These are phyloP conservation scores for Pica pica DNA, from an alignment of 2,113 vertebrate species.

Conservation along the genomic window DNA sequence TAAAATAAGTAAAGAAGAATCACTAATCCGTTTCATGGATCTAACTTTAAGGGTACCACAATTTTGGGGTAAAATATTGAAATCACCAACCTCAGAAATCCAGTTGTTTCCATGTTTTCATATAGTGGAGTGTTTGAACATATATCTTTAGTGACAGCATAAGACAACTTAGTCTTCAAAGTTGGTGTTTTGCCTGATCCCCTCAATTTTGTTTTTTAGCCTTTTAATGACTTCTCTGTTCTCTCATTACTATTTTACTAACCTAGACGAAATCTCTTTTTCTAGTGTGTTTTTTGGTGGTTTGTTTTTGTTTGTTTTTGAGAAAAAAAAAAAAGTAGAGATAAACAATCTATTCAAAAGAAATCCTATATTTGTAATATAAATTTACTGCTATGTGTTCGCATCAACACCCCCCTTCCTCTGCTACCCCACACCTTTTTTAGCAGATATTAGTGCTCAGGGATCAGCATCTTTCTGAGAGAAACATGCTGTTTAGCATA, in stretches of 20 bases:
- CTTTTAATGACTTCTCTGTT: background rate
- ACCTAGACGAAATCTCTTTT: background rate
- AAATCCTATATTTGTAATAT: background rate
- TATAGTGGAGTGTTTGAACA: background rate
- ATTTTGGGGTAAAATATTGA: background rate
- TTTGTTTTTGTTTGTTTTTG: background rate
- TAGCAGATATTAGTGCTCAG: background rate
- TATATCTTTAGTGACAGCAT: background rate
- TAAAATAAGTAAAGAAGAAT: background rate
- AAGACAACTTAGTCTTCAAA: background rate
- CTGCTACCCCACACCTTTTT: background rate
- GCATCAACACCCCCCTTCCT: rapidly evolving
- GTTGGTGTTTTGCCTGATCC: background rate
- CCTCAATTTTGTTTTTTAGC: background rate
- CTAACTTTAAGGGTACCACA: background rate
- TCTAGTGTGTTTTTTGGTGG: background rate
- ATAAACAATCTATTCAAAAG: background rate
- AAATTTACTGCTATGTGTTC: background rate
- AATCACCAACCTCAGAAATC: background rate
- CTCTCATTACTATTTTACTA: background rate
- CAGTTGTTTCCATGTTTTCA: background rate
- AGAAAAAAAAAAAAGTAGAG: background rate
- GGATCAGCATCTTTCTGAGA: background rate
- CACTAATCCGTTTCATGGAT: background rate
- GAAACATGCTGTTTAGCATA: background rate